A percentile compares a stretch with the other conserved stretches of the same genome.
Conservation (phyloP, 2,797 vertebrate genomes). For the Mormyrops boulengeri region DNA sequence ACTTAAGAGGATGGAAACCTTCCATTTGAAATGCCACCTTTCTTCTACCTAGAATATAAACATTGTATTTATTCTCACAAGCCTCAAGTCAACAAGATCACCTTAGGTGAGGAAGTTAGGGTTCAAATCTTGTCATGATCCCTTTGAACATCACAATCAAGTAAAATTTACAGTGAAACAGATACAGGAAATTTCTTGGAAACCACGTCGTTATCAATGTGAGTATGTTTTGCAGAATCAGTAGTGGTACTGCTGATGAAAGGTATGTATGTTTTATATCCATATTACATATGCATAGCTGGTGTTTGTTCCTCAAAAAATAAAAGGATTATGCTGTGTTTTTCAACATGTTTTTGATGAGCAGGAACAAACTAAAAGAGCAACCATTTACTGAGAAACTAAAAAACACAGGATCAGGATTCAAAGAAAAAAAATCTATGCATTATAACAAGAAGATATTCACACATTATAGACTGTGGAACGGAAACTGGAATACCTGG, state of each 20-base stretch:
- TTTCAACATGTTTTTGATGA: neutral
- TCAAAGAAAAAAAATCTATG: neutral
- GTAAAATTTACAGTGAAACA: neutral
- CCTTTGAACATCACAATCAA: neutral
- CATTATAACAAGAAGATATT: neutral
- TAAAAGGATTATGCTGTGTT: neutral
- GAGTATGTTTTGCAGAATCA: neutral
- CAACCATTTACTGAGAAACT: neutral
- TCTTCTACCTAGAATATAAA: neutral
- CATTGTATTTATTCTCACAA: neutral
- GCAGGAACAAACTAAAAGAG: neutral
- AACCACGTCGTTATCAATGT: neutral
- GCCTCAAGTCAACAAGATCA: neutral
- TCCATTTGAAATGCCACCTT: neutral
- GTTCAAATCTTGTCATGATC: neutral
- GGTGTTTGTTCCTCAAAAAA: neutral
- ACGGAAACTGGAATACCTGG: neutral
- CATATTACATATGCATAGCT: neutral
- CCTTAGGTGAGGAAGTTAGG: neutral
- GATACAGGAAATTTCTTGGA: neutral
- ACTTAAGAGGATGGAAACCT: neutral
- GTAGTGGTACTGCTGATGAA: neutral
- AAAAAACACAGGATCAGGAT: neutral
- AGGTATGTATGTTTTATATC: neutral
- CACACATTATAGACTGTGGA: neutral